Evolutionary conservation across 2,797 vertebrate species (phyloP).

Genomic region (Centroberyx gerrardi): DNA sequence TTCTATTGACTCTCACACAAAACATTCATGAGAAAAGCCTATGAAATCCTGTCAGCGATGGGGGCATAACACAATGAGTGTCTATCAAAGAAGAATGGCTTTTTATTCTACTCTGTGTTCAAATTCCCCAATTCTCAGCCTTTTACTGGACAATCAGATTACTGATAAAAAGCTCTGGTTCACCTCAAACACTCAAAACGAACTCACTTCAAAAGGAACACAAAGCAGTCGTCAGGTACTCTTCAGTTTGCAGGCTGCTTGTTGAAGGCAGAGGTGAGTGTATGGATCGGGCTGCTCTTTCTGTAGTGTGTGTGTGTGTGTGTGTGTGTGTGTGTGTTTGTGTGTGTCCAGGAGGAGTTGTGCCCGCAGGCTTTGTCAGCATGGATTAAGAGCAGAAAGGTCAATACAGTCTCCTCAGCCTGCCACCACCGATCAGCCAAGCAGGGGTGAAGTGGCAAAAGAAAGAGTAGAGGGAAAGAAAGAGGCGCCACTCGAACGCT

Average conservation of each 20-base stretch:
- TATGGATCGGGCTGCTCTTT: background rate
- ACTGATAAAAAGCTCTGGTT: background rate
- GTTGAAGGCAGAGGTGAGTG: slow-evolving; percentile 16
- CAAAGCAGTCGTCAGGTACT: background rate
- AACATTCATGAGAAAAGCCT: background rate
- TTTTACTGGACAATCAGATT: slow-evolving; percentile 1
- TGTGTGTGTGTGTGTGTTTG: background rate
- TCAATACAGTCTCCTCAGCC: slow-evolving; percentile 46
- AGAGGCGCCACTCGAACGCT: background rate
- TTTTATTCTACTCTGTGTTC: slow-evolving; percentile 2
- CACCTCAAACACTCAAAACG: background rate
- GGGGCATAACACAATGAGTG: background rate
- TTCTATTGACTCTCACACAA: background rate
- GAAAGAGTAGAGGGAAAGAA: background rate
- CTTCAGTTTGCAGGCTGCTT: background rate
- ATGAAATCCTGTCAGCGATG: background rate
- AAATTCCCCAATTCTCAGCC: background rate
- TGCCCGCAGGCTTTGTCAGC: slow-evolving; percentile 53
- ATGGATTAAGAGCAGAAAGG: slow-evolving; percentile 53
- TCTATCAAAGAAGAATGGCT: slow-evolving; percentile 6
- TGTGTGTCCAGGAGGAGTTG: slow-evolving; percentile 6
- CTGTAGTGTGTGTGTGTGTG: background rate
- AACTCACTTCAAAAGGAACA: background rate
- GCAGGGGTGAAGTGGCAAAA: slow-evolving; percentile 9
- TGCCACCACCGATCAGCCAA: slow-evolving; percentile 26